Evolutionary conservation across 2,888 invertebrate genomes (phyloP), one percentile per base, ranked within the genome.

Genomic region (Icerya purchasi): DNA sequence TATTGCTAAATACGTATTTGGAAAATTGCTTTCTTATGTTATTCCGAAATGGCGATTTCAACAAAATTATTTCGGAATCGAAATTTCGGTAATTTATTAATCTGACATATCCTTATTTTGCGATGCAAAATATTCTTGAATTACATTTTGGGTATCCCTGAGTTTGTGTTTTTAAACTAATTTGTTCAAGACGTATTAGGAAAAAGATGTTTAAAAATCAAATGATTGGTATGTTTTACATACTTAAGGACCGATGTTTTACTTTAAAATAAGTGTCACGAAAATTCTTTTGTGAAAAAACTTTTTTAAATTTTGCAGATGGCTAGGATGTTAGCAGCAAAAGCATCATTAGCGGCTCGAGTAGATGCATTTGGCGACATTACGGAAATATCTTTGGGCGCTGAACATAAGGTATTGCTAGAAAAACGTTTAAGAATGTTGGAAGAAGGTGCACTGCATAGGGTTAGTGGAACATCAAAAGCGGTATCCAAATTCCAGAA

Each of bases 281-380:
- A 2, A 21, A 3, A 22, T 36, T 50, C 20, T 20, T 56, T 49
- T 1, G 36, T 55, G 14, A 22, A 36, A 21, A 8, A n/a, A 2
- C 21, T 60, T 1, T 50, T n/a, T n/a, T n/a, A n/a, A n/a, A 36
- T 36, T 36, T 14, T 8, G 14, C 56, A 85, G 73, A 84, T 86
- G 80, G 89, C 97, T 0, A 78, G 98, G 67, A 97, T 96, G 82
- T 74, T 99, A 66, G 97, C 98, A 1, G 94, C 97, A 0, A 99
- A 99, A 72, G 86, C 93, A 0, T 80, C 97, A 0, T 72, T 99
- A 36, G 91, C 91, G 0, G 87, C 89, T 0, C 80, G 98, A 66
- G 86, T 92, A 0, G 98, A 99, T 72, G 98, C 98, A 0, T 80
- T 98, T 21, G 94, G 94, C 1, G 92, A 90, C 51, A 71, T 70